These are phyloP conservation scores for Antheraea yamamai DNA, from an alignment of 2,888 invertebrate genomes.

Conservation along the genomic window DNA sequence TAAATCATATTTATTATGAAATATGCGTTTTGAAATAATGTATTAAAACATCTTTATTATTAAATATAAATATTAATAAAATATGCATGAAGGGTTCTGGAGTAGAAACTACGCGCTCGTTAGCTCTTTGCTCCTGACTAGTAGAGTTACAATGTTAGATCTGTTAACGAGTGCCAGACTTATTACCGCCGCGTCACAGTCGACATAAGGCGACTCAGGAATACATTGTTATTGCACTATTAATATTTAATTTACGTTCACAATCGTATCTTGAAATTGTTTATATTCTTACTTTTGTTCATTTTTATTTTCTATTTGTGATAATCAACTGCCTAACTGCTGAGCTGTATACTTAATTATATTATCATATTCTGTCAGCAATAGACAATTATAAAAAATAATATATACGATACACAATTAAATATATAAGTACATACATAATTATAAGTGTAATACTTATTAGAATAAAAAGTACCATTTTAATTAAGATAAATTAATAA, in stretches of 20 bases:
- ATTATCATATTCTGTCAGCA: not conserved
- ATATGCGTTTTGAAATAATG: not conserved
- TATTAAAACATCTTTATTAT: not conserved
- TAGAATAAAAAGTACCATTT: too few relatives aligned
- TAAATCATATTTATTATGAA: not conserved
- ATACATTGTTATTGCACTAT: conserved; percentile 55
- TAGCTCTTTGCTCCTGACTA: conserved; percentile 39
- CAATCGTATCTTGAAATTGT: not conserved
- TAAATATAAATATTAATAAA: conserved; percentile 14
- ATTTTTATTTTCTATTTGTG: not conserved
- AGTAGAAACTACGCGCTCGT: conserved; percentile 44
- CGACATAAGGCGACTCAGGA: conserved; percentile 41
- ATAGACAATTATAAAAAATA: not conserved
- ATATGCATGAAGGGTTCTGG: conserved; percentile 15
- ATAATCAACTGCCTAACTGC: not conserved
- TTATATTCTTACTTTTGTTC: not conserved
- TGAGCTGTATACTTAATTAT: not conserved
- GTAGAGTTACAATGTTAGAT: conserved; percentile 51
- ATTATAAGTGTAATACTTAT: not conserved
- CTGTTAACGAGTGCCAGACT: conserved; percentile 58
- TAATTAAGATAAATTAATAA: not conserved
- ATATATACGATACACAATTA: not conserved
- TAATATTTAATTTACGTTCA: conserved; percentile 26
- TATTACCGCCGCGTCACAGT: conserved; percentile 49
- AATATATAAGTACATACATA: not conserved